Evolutionary conservation across 2,113 vertebrate species (phyloP), one percentile per base, ranked within the genome.

Genomic region (Cromileptes altivelis): DNA sequence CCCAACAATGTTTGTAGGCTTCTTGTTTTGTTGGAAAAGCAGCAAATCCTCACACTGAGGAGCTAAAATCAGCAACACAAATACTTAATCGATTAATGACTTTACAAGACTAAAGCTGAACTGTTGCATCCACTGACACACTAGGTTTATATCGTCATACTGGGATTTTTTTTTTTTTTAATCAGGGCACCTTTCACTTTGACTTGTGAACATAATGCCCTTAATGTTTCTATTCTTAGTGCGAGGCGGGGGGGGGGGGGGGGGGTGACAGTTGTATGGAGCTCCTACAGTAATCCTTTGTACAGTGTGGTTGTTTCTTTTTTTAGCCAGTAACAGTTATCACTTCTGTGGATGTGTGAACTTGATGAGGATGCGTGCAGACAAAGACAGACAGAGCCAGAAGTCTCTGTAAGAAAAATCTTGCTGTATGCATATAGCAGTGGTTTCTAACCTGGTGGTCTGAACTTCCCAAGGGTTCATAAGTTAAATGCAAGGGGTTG

Each of bases 211-310:
- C n/a, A 63, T 52, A 65, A 76, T 80, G 37, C n/a, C 65, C 37
- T 65, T 64, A 78, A 75, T 71, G 71, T 80, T 80, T 75, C 84
- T 84, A 67, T 84, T 78, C 50, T 72, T 69, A 77, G 78, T n/a
- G 58, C 2, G 9, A 49, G 30, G 52, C 18, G 62, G 61, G 13
- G 58, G 45, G 18, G 6, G 50, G 25, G 50, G 23, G n/a, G 25
- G 55, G 23, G 30, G 3, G 80, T 62, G 55, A 61, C 76, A 45
- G 42, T 42, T 65, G 67, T 58, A n/a, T 69, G 42, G 58, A 55
- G 33, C 40, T 70, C 74, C 25, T 50, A 50, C 72, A 86, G 56
- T 78, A 80, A 84, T 74, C 57, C 70, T 75, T 76, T 90, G 57
- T 67, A 60, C 58, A n/a, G 10, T 56, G 55, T 61, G 21, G 42